Evolutionary conservation across 92 coral and sea anemone genomes (phyloP).

Genomic region (Phymanthus crucifer): DNA sequence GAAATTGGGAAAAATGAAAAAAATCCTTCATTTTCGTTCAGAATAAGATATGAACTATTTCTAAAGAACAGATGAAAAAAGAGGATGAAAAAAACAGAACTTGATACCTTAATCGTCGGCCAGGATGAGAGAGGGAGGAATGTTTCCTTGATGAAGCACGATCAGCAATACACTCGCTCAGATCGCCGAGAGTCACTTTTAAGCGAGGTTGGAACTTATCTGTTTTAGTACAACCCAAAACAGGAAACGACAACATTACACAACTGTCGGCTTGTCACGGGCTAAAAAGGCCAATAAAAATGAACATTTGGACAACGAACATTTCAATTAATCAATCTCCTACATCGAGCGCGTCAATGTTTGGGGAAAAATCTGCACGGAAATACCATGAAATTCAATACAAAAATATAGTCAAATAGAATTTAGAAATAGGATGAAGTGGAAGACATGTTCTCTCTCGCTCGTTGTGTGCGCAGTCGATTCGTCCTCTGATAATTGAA

Average conservation of each 20-base stretch:
- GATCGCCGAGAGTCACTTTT: neutral
- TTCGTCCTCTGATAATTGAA: neutral
- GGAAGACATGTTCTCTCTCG: no score
- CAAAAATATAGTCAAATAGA: no score
- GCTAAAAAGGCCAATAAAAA: slow-evolving; percentile 6
- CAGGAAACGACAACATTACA: slow-evolving; percentile 2
- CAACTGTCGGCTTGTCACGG: neutral
- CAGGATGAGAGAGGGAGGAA: neutral
- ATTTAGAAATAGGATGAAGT: no score
- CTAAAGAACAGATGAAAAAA: no score
- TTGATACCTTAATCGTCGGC: no score
- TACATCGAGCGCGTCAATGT: neutral
- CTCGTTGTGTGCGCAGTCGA: no score
- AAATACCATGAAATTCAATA: no score
- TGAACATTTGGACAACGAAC: neutral
- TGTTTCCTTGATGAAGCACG: neutral
- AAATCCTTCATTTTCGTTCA: no score
- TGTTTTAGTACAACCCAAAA: neutral
- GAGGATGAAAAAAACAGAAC: no score
- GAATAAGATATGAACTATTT: no score
- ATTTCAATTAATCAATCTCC: neutral
- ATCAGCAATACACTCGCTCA: neutral
- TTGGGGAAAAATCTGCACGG: neutral
- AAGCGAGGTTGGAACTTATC: neutral
- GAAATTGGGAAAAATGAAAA: no score